Conservation (phyloP, 2,888 invertebrate genomes). For the Lepeophtheirus nordmannii region DNA sequence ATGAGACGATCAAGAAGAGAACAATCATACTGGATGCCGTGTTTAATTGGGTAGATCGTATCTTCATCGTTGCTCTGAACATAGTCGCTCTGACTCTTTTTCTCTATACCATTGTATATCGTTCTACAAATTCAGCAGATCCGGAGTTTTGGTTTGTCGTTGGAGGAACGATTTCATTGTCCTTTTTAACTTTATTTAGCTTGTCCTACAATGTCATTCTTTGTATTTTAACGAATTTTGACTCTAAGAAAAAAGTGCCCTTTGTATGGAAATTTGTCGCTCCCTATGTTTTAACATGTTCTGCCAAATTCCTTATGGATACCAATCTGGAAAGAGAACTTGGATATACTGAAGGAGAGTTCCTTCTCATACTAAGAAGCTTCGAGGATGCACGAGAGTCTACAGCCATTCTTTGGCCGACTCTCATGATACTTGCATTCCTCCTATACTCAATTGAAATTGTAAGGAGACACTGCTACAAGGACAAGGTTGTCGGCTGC, state of each 20-base stretch:
- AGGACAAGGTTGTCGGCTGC: background rate
- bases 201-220: background rate
- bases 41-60: background rate
- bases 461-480: background rate
- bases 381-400: constrained; percentile 4
- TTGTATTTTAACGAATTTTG: background rate
- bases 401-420: background rate
- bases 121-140: background rate
- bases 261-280: constrained; percentile 3
- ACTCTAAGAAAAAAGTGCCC: constrained; percentile 1
- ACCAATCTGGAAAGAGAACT: background rate
- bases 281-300: background rate
- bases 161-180: background rate
- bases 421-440: background rate
- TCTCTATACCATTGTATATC: constrained; percentile 2
- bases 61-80: background rate
- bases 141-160: background rate
- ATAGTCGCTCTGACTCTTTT: background rate
- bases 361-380: background rate
- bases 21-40: background rate
- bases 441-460: background rate
- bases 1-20: background rate
- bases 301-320: background rate
- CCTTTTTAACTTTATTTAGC: background rate
- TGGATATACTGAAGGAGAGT: background rate